These are phyloP conservation scores for Asobara japonica DNA, from an alignment of 1,140 invertebrate genomes.

Conservation along the genomic window DNA sequence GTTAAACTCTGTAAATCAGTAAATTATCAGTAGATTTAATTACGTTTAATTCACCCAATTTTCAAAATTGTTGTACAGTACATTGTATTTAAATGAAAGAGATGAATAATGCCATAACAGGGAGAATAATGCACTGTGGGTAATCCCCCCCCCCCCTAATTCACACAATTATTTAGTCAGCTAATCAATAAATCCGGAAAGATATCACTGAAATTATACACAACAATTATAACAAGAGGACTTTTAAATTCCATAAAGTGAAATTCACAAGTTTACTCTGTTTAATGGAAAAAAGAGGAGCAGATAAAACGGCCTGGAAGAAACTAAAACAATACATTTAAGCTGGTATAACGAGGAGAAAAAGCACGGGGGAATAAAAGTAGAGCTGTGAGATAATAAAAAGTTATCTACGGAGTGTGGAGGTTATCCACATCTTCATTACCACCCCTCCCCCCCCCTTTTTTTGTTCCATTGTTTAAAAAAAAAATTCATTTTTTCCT, in stretches of 20 bases:
- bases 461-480: background rate
- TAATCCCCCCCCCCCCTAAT: background rate
- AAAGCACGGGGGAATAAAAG: constrained; percentile 22
- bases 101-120: background rate
- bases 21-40: constrained; percentile 29
- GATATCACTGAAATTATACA: background rate
- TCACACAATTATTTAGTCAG: background rate
- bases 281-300: background rate
- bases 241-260: background rate
- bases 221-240: background rate
- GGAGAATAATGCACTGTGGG: background rate
- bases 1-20: constrained; percentile 17
- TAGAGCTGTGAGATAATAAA: constrained; percentile 31
- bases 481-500: background rate
- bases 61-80: background rate
- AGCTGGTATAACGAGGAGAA: constrained; percentile 5
- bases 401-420: constrained; percentile 14
- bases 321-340: constrained; percentile 20
- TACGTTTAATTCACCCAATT: background rate
- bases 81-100: constrained; percentile 7
- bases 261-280: background rate
- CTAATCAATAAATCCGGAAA: background rate
- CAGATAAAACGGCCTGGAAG: background rate
- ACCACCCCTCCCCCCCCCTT: background rate
- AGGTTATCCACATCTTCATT: constrained; percentile 19